These are phyloP conservation scores for Perognathus longimembris DNA, from an alignment of 2,113 vertebrate species.

Conservation along the genomic window DNA sequence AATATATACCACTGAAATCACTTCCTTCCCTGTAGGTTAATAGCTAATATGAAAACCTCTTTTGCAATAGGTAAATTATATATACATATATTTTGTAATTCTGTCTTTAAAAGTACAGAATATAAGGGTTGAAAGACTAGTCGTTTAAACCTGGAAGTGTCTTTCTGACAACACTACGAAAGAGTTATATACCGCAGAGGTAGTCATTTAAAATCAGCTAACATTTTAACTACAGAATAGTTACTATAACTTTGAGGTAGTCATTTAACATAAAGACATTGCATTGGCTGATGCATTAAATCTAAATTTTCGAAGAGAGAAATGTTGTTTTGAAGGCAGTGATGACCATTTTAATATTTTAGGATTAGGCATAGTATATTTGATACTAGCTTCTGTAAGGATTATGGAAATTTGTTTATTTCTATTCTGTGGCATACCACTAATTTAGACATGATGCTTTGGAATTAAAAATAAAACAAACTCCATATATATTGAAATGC, in stretches of 20 bases:
- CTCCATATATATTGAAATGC: slow-evolving; percentile 75
- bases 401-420: slow-evolving; percentile 36
- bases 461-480: slow-evolving; percentile 81
- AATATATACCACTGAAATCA: slow-evolving; percentile 39
- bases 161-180: slow-evolving; percentile 23
- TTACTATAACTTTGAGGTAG: not conserved
- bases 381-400: slow-evolving; percentile 51
- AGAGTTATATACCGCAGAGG: not conserved
- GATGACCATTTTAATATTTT: not conserved
- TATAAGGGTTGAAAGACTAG: slow-evolving; percentile 23
- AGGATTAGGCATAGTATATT: slow-evolving; percentile 51
- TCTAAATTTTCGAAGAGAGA: not conserved
- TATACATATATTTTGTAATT: slow-evolving; percentile 14
- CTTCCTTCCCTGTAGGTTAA: slow-evolving; percentile 69
- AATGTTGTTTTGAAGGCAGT: slow-evolving; percentile 58
- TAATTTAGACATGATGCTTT: slow-evolving; percentile 75
- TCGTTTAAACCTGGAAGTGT: not conserved
- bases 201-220: not conserved
- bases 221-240: not conserved
- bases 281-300: not conserved
- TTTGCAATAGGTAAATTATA: slow-evolving; percentile 37
- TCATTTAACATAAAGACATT: not conserved
- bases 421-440: slow-evolving; percentile 45
- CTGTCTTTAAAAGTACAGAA: slow-evolving; percentile 33
- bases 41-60: slow-evolving; percentile 52